Base-by-base conservation (phyloP, 2,888 invertebrate species). In the Drosophila setosimentum region DNA sequence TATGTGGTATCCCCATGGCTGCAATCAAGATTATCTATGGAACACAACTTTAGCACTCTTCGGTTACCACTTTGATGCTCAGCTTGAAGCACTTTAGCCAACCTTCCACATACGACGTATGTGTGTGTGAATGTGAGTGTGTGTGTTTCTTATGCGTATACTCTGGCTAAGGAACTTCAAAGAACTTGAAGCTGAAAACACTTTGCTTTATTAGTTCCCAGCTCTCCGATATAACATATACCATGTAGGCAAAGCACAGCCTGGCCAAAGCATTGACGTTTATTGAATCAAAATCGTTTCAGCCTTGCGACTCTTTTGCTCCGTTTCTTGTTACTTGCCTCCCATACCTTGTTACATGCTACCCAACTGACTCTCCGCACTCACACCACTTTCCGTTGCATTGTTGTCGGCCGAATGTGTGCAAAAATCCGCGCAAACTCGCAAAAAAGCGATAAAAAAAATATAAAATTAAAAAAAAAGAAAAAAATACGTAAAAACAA, bases 211-310 rank as follows among this genome's bases (percentile, higher is more conserved):
- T 85, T 85, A 87, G 88, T 82, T 85, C 67, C 21, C 73, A 55
- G 58, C 32, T 35, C 51, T 32, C 74, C 49, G 45, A 21, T 33
- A 49, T 61, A 64, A 45, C 54, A 64, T 77, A 65, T 73, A 61
- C 51, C 13, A 61, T 30, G 49, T 73, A 49, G n/a, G 27, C 54
- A n/a, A 32, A 51, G 37, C 45, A 37, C 13, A 24, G 72, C 66
- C 61, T 33, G 61, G 68, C 73, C 61, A 73, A 82, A 61, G 71
- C 78, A 88, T 78, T 86, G 88, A 86, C 86, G 88, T 85, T 85
- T 86, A 85, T 85, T 85, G 83, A 85, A 85, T 85, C 86, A 87
- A 85, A 87, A 85, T 66, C 86, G 79, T 67, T 82, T 80, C 69
- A 78, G 76, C 53, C 63, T 55, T 42, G 61, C 40, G 49, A 48